Percentiles rank a stretch among this genome's conserved stretches.
phyloP scores from a whole-genome alignment of 2,888 invertebrate species.

The Caenorhabditis becei region DNA sequence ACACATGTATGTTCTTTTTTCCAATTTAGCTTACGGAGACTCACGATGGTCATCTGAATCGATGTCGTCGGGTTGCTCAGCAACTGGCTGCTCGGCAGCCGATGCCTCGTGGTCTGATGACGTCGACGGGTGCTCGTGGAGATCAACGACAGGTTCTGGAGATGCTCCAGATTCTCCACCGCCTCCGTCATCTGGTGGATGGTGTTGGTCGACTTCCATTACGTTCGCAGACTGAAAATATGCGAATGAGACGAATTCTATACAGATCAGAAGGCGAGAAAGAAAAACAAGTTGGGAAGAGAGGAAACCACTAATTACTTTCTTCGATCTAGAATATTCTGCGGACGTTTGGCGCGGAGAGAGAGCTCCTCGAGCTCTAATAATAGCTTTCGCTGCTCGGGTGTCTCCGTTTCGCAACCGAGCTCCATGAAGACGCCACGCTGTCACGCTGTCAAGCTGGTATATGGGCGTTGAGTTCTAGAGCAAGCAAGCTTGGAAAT shows the following conservation, averaged over 20 bases:
- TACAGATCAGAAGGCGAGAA: background rate
- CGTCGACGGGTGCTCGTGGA: conserved; percentile 31
- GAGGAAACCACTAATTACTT: background rate
- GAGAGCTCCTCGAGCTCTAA: background rate
- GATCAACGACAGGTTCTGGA: too few relatives aligned
- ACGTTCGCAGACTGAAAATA: background rate
- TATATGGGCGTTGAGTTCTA: too few relatives aligned
- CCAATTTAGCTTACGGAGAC: conserved; percentile 11
- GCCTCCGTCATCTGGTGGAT: conserved; percentile 26
- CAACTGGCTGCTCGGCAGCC: background rate
- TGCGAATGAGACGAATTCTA: background rate
- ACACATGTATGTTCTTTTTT: background rate
- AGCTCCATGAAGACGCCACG: too few relatives aligned
- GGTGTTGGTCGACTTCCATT: conserved; percentile 41
- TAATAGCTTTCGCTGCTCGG: background rate
- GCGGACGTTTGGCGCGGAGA: too few relatives aligned
- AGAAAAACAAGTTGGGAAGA: background rate
- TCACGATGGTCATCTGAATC: conserved; percentile 56
- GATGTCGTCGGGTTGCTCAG: background rate
- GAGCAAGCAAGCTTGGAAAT: background rate
- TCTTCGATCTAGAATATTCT: background rate
- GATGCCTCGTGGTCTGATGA: background rate
- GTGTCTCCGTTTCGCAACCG: conserved; percentile 1
- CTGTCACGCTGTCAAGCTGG: too few relatives aligned
- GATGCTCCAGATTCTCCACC: background rate